Percentiles rank a stretch among this genome's conserved stretches.
phyloP scores from a whole-genome alignment of 2,113 vertebrate species.

The Polyodon spathula region DNA sequence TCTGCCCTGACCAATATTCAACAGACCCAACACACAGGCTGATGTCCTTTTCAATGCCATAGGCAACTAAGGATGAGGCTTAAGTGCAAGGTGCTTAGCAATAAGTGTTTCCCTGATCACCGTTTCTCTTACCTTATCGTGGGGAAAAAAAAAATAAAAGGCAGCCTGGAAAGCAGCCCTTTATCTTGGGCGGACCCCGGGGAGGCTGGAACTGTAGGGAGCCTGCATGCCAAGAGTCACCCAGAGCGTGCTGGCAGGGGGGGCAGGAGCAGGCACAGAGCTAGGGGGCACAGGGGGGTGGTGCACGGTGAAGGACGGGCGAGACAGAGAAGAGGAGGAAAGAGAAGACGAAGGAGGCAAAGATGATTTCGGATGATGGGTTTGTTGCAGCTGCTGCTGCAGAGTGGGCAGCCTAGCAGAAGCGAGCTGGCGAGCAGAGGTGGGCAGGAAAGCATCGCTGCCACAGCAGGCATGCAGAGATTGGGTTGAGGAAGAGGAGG shows the following conservation, averaged over 20 bases:
- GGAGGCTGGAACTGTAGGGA: conserved; percentile 68
- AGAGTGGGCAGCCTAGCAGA: conserved; percentile 26
- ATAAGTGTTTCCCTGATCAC: background rate
- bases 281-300: conserved; percentile 68
- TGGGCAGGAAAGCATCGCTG: conserved; percentile 41
- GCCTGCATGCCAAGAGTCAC: conserved; percentile 81
- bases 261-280: conserved; percentile 56
- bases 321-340: conserved; percentile 44
- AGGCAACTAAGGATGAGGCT: background rate
- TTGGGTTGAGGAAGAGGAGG: conserved; percentile 52
- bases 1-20: too few relatives aligned
- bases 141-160: conserved; percentile 26
- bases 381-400: conserved; percentile 17
- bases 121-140: conserved; percentile 51
- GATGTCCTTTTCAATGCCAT: background rate
- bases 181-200: conserved; percentile 82
- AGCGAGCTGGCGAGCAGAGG: conserved; percentile 25
- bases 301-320: conserved; percentile 72
- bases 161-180: conserved; percentile 55
- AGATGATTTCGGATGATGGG: conserved; percentile 17
- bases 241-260: conserved; percentile 65
- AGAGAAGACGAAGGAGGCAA: conserved; percentile 33
- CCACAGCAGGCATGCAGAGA: conserved; percentile 44
- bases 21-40: too few relatives aligned
- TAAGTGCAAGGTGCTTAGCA: background rate